Base-by-base conservation (phyloP, 92 coral and sea anemone species). In the Phenganax marumi region DNA sequence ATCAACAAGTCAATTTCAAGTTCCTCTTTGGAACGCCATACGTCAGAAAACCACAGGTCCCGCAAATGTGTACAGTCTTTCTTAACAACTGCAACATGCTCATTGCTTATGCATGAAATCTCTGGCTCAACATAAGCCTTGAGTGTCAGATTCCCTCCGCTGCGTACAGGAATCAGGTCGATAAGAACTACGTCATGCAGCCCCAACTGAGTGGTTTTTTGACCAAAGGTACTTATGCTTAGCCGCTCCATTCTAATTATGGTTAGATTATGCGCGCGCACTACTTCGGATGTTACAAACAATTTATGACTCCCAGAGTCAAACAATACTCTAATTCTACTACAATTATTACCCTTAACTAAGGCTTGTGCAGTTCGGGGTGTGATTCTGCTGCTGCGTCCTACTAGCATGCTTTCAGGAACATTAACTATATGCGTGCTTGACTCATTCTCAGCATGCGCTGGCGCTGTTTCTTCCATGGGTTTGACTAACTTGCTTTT, bases 91-190 rank as follows among this genome's bases (percentile, higher is more conserved):
- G n/a, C n/a, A n/a, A n/a, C n/a, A n/a, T n/a, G n/a, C n/a, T n/a
- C n/a, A n/a, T n/a, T n/a, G n/a, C n/a, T n/a, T n/a, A n/a, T n/a
- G n/a, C 76, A 25, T 7, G 55, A 71, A 71, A 71, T 71, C 60
- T 49, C 79, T 51, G 61, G 60, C 79, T 50, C 91, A 12, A 85
- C 91, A 85, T 64, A 76, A 52, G 89, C 91, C 61, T 89, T 69
- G 18, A 85, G 51, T 24, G 57, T 22, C 33, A 68, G 53, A 10
- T 49, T 56, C 69, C 53, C 47, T 52, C 74, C 85, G 18, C 85
- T 85, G 19, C 72, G 52, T 49, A 85, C 68, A 65, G 70, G 70
- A 64, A 64, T 64, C 70, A 64, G 70, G 70, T n/a, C n/a, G n/a
- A n/a, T n/a, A n/a, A n/a, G n/a, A n/a, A n/a, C n/a, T n/a, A n/a